Conservation (phyloP, 2,888 invertebrate genomes). For the Thecocarcelia acutangulata region DNA sequence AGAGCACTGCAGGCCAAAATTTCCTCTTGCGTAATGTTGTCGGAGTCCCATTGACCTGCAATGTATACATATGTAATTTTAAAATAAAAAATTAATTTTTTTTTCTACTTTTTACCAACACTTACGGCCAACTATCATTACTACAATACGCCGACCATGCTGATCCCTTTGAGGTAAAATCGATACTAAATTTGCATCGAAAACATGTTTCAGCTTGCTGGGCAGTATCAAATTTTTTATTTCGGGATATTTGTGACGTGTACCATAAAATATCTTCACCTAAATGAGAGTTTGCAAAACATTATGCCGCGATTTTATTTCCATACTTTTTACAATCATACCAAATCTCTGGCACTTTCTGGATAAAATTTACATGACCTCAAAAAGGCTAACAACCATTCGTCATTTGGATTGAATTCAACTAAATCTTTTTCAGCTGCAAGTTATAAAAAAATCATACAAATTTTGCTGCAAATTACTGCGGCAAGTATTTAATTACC, state of each 20-base stretch:
- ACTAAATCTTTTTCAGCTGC: slow-evolving; percentile 46
- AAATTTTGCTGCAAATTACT: too few species aligned
- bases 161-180: slow-evolving; percentile 44
- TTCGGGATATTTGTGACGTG: slow-evolving; percentile 24
- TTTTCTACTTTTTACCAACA: not conserved
- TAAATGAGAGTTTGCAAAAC: not conserved
- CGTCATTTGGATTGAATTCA: slow-evolving; percentile 15
- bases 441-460: too few species aligned
- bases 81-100: too few species aligned
- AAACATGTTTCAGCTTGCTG: slow-evolving; percentile 35
- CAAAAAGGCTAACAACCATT: slow-evolving; percentile 51
- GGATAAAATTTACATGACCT: slow-evolving; percentile 62
- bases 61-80: not conserved
- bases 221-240: not conserved
- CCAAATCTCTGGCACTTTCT: slow-evolving; percentile 82
- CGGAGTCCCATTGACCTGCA: slow-evolving; percentile 39
- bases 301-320: not conserved
- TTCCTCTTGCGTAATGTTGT: slow-evolving; percentile 15
- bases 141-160: slow-evolving; percentile 35
- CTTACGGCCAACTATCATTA: slow-evolving; percentile 29
- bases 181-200: slow-evolving; percentile 16
- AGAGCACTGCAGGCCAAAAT: slow-evolving; percentile 1
- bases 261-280: too few species aligned
- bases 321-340: slow-evolving; percentile 88
- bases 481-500: too few species aligned